Evolutionary conservation across 1,140 invertebrate species (phyloP).

Genomic region (Frieseomelitta varia): DNA sequence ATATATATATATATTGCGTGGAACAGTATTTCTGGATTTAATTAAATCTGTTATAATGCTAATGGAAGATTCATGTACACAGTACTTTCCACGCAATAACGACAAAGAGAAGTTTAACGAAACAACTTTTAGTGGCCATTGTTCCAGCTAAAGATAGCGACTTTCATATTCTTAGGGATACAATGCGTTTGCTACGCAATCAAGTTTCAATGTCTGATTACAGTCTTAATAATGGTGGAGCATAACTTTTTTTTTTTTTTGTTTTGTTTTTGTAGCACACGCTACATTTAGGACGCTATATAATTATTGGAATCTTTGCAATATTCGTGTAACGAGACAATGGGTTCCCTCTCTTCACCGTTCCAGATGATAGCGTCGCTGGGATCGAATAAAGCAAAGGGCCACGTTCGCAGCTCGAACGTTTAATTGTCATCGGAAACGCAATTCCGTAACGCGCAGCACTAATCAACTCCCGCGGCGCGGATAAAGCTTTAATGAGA

Average conservation of each 20-base stretch:
- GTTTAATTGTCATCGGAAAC: constrained; percentile 49
- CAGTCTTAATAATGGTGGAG: background rate
- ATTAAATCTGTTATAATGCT: background rate
- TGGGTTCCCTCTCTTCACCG: background rate
- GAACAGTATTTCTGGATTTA: background rate
- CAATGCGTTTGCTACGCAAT: background rate
- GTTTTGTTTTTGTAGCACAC: background rate
- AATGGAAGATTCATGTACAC: background rate
- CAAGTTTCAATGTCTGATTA: background rate
- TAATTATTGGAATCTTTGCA: background rate
- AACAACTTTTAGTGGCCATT: background rate
- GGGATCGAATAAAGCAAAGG: constrained; percentile 1
- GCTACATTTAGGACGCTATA: background rate
- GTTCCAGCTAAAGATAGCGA: background rate
- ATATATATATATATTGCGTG: too few relatives aligned
- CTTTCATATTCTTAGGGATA: too few relatives aligned
- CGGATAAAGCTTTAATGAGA: constrained; percentile 47
- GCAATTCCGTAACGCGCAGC: constrained; percentile 45
- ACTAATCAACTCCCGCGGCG: constrained; percentile 42
- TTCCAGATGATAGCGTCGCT: background rate
- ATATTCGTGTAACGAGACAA: background rate
- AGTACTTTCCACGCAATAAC: background rate
- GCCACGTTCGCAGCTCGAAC: constrained; percentile 6
- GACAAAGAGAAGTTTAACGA: background rate
- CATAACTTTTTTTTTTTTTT: background rate